Evolutionary conservation across 2,797 vertebrate species (phyloP), one percentile per base, ranked within the genome.

Genomic region (Zenarchopterus dispar): DNA sequence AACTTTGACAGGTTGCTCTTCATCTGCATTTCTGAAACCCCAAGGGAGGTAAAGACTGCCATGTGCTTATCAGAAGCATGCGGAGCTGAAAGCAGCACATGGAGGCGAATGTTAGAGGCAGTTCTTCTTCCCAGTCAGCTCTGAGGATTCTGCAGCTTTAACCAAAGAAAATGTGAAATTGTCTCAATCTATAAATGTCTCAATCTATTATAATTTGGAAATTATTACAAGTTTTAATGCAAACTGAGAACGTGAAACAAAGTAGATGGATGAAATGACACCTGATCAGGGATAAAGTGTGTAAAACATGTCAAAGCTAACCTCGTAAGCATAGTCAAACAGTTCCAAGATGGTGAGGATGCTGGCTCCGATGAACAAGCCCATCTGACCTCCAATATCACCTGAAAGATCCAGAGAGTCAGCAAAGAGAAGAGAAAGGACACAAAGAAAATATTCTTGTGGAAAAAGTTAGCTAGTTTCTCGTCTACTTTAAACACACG

Each of bases 381-480:
- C 97, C 97, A 99, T 99, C 92, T 98, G 97, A 69, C 97, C 97
- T 1, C 97, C 97, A 55, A 99, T 98, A 67, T 99, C 97, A 87
- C 97, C 96, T 98, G 80, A 4, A 80, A 18, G 9, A 36, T 36
- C 1, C 11, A 36, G 11, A 36, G 33, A 36, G 45, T 24, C 6
- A 56, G n/a, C 44, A 15, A 18, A 1, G 44, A 19, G 31, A 21
- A 33, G 6, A 18, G 0, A 22, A 16, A 57, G 17, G 31, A 9
- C 4, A 7, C 2, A 0, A 33, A 17, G n/a, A 13, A 15, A 39
- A 18, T 13, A 39, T 11, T 15, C 7, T 5, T 0, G 3, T 19
- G 15, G 13, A 24, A 50, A 42, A 43, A 4, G 23, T 6, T 24
- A 21, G 1, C 5, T 31, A 21, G 1, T 42, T 47, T 41, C 48